These are phyloP conservation scores for Sussaba pulchella DNA, from an alignment of 2,888 invertebrate species.

Conservation along the genomic window DNA sequence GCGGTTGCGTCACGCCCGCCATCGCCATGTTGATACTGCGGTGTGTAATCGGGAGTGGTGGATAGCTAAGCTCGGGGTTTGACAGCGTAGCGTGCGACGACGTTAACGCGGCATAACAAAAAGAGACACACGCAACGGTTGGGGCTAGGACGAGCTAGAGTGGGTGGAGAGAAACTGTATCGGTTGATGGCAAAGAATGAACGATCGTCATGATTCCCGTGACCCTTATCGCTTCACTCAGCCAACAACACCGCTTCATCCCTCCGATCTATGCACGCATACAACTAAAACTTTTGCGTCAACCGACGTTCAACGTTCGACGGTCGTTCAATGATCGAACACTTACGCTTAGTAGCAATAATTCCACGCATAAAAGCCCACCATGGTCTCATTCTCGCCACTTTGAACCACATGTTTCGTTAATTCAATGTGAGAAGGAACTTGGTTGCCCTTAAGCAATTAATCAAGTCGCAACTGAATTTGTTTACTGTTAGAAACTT, in stretches of 20 bases:
- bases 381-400: background rate
- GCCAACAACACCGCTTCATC: slow-evolving; percentile 22
- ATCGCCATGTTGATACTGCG: slow-evolving; percentile 65
- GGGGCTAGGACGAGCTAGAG: too few species aligned
- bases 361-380: background rate
- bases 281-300: slow-evolving; percentile 32
- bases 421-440: too few species aligned
- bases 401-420: too few species aligned
- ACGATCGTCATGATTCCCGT: slow-evolving; percentile 59
- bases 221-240: slow-evolving; percentile 55
- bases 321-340: slow-evolving; percentile 29
- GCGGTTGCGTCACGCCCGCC: slow-evolving; percentile 62
- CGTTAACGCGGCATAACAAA: slow-evolving; percentile 24
- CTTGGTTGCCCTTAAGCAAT: too few species aligned
- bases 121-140: background rate
- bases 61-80: slow-evolving; percentile 4
- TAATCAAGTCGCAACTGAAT: too few species aligned
- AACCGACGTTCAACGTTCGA: slow-evolving; percentile 39
- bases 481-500: too few species aligned
- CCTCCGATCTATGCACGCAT: background rate
- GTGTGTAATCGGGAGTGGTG: slow-evolving; percentile 48
- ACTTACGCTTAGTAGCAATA: slow-evolving; percentile 8
- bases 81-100: slow-evolving; percentile 33
- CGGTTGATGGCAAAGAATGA: slow-evolving; percentile 61
- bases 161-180: background rate